Evolutionary conservation across 1,140 invertebrate species (phyloP), one percentile per base, ranked within the genome.

Genomic region (Telenomus remus): DNA sequence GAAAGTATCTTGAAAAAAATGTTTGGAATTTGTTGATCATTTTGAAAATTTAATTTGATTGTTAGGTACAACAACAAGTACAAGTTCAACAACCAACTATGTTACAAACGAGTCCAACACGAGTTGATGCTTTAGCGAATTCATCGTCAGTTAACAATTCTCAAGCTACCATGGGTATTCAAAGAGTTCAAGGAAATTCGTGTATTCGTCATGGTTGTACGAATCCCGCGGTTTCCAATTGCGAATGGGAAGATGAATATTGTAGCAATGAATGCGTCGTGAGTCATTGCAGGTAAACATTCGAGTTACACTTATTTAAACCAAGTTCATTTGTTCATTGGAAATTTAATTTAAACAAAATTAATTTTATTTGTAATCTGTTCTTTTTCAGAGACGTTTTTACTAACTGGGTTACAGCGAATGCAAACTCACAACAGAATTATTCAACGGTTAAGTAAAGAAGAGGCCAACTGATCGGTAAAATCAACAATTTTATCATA

Each of bases 201-300:
- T 98, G 96, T 89, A 94, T 96, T 78, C 92, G 96, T 61, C 93
- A 94, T 81, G 96, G 97, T 50, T 98, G 97, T 87, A 92, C 92
- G 33, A 98, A 98, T 88, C 92, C 92, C 42, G 96, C 96, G 46
- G 93, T 97, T 75, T 92, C 95, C 43, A 97, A 95, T 88, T 93
- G 94, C 51, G 96, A 97, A 87, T 98, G 97, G 97, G 97, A 98
- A 85, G 95, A 97, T 85, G 96, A 98, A 88, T 99, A 98, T 87
- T 99, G 97, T 89, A 97, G 95, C 86, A 97, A 97, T 89, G 96
- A 98, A 85, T 99, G 97, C 90, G 97, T 98, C 66, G 96, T 98
- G 78, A 96, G 93, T 83, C 97, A 99, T 88, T 98, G 97, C 92
- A 95, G 93, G 93, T 94, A 88, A 5, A 37, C 12, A 27, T 8